phyloP scores from a whole-genome alignment of 1,140 invertebrate genomes.

The Maconellicoccus hirsutus region DNA sequence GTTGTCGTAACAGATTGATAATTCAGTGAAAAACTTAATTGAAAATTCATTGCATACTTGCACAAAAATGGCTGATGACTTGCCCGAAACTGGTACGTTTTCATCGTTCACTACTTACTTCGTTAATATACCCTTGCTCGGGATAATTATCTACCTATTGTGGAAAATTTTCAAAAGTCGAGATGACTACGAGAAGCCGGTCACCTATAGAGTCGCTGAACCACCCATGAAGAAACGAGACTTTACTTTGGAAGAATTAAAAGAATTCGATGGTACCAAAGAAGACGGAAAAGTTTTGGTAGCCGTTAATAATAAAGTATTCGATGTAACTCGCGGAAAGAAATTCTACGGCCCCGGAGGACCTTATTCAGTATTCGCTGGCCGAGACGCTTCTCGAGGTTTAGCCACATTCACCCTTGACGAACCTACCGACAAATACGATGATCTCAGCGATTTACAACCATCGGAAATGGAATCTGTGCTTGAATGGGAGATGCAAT shows the following conservation, averaged over 20 bases:
- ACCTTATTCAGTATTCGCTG: constrained; percentile 83
- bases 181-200: constrained; percentile 37
- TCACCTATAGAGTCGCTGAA: constrained; percentile 42
- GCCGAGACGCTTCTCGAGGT: constrained; percentile 87
- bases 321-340: constrained; percentile 83
- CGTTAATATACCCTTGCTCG: constrained; percentile 62
- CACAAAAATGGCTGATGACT: neutral
- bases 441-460: constrained; percentile 89
- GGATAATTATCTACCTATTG: constrained; percentile 63
- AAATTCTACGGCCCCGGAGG: constrained; percentile 89
- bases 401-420: constrained; percentile 86
- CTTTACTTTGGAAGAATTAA: constrained; percentile 81
- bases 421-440: constrained; percentile 73
- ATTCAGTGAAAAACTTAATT: neutral
- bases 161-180: constrained; percentile 72
- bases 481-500: constrained; percentile 92
- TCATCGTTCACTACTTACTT: constrained; percentile 10
- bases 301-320: constrained; percentile 90
- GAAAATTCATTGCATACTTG: neutral
- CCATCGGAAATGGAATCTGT: constrained; percentile 76
- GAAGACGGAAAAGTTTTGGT: constrained; percentile 71
- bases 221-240: constrained; percentile 78
- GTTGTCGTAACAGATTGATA: neutral
- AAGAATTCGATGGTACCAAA: constrained; percentile 62
- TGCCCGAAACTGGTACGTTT: neutral